Percentiles rank a stretch among this genome's conserved stretches.
Conservation (phyloP, 2,888 invertebrate genomes). For the Drosophila phalerata region DNA sequence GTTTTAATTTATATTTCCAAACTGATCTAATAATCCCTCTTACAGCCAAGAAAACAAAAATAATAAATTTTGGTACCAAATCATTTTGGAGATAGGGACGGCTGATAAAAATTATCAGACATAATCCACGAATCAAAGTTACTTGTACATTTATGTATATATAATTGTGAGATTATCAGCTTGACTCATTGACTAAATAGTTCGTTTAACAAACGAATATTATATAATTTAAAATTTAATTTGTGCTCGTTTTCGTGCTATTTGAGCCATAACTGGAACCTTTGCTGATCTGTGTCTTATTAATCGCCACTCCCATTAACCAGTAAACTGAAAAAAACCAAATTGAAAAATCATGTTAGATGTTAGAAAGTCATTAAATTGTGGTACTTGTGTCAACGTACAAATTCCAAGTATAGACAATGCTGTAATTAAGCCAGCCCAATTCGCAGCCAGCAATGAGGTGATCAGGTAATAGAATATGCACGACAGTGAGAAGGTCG, state of each 20-base stretch:
- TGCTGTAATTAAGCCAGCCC: slow-evolving; percentile 84
- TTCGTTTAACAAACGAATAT: slow-evolving; percentile 53
- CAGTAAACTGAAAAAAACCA: slow-evolving; percentile 89
- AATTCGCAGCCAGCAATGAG: slow-evolving; percentile 86
- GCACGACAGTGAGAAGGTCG: slow-evolving; percentile 74
- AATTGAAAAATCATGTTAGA: slow-evolving; percentile 1
- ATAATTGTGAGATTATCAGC: slow-evolving; percentile 77
- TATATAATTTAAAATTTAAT: slow-evolving; percentile 50
- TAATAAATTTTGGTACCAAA: slow-evolving; percentile 37
- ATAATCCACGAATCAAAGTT: slow-evolving; percentile 42
- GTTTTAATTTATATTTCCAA: slow-evolving; percentile 44
- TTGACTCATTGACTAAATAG: slow-evolving; percentile 70
- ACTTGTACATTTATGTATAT: slow-evolving; percentile 36
- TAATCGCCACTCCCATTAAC: slow-evolving; percentile 92
- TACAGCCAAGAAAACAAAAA: slow-evolving; percentile 44
- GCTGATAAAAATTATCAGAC: slow-evolving; percentile 41
- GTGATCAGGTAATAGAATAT: slow-evolving; percentile 81
- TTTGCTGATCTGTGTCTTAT: slow-evolving; percentile 94
- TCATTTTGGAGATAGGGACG: slow-evolving; percentile 43
- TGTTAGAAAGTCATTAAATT: background rate
- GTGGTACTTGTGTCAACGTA: slow-evolving; percentile 87
- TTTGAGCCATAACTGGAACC: slow-evolving; percentile 91
- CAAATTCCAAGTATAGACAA: slow-evolving; percentile 89
- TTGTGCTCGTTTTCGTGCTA: slow-evolving; percentile 65
- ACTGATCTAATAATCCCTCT: slow-evolving; percentile 38